Evolutionary conservation across 2,888 invertebrate genomes (phyloP), one percentile per base, ranked within the genome.

Genomic region (Diplazon laetatorius): DNA sequence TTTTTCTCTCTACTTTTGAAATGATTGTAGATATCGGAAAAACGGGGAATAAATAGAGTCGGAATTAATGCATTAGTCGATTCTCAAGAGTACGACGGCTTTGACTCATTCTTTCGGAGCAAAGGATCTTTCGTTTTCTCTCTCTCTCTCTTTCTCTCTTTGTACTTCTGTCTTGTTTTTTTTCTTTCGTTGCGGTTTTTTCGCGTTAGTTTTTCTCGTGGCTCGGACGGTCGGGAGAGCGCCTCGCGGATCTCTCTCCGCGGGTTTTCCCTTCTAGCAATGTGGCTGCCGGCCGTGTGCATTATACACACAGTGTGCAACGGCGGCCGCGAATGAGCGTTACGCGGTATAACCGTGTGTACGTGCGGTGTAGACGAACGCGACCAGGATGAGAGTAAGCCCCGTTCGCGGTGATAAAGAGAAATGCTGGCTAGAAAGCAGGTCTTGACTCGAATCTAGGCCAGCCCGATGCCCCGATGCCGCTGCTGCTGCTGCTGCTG

Each of bases 391-490:
- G 78, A 79, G 76, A 72, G 68, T 76, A 78, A 57, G 78, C 80
- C 80, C 82, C 86, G 83, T 84, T 85, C 85, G 82, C 83, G 86
- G 87, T 89, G 90, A 90, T 90, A 90, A 91, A 90, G 90, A 91
- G 91, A 91, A 91, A 91, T 91, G 90, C 88, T 88, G 89, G 86
- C 90, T 91, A 91, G 91, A 91, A 91, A 91, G 91, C 91, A 90
- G 90, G 90, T 91, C 91, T 91, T 86, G 87, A 80, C 83, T 62
- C 84, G 87, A 89, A 90, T 90, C 89, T 91, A 90, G 90, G 90
- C 89, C 90, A 90, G 88, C 85, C 87, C 87, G 88, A 87, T 88
- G 87, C 76, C 78, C 78, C 80, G 73, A 57, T 72, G 71, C 52
- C 62, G 71, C 71, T 55, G 68, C 10, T 66, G 46, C 52, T 39